Evolutionary conservation across 2,888 invertebrate species (phyloP).

Genomic region (Nomada flava): DNA sequence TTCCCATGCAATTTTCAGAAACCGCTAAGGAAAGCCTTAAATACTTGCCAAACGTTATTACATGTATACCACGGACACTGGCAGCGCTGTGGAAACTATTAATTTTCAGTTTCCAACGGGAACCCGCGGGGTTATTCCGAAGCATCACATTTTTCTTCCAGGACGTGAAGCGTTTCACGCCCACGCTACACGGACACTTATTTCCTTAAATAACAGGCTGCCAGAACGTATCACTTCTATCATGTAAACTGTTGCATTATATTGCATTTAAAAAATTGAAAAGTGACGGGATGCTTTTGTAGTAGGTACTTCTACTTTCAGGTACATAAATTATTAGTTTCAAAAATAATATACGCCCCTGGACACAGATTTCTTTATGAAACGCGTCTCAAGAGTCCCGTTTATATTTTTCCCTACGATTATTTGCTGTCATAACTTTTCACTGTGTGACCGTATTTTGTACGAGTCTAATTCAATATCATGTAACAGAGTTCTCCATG

Average conservation of each 20-base stretch:
- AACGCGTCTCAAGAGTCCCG: too few relatives aligned
- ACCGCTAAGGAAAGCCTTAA: slow-evolving; percentile 2
- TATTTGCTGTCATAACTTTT: too few relatives aligned
- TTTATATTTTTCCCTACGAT: too few relatives aligned
- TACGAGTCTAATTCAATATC: too few relatives aligned
- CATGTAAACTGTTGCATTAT: neutral
- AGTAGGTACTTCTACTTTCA: too few relatives aligned
- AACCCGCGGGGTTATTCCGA: neutral
- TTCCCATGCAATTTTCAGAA: neutral
- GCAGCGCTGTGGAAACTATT: slow-evolving; percentile 5
- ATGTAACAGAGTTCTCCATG: too few relatives aligned
- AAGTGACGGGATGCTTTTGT: too few relatives aligned
- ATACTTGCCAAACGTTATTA: slow-evolving; percentile 10
- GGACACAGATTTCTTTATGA: too few relatives aligned
- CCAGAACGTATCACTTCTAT: neutral
- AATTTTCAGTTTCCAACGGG: slow-evolving; percentile 1
- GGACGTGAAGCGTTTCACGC: neutral
- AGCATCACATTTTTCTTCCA: neutral
- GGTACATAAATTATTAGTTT: too few relatives aligned
- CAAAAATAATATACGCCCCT: too few relatives aligned
- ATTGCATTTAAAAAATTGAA: neutral
- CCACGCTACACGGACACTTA: neutral
- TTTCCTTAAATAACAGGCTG: neutral
- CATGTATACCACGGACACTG: neutral
- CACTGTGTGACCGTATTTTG: too few relatives aligned